A percentile compares a stretch with the other conserved stretches of the same genome.
Evolutionary conservation across 1,140 invertebrate genomes (phyloP).

Genomic region (Orussus abietinus): DNA sequence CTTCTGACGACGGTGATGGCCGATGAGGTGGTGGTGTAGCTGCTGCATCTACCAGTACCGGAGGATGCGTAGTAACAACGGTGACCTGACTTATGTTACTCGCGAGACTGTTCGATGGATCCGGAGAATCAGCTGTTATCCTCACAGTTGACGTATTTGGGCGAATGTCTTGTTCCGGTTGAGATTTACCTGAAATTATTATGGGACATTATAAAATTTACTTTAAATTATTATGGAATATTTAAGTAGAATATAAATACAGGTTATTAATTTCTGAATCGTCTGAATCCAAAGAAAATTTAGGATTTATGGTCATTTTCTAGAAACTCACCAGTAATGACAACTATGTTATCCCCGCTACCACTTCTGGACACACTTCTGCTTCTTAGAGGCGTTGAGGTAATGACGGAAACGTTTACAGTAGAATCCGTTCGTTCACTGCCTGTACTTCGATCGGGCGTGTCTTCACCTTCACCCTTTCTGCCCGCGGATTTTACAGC

Average conservation of each 20-base stretch:
- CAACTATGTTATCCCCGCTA: constrained; percentile 44
- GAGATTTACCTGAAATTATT: constrained; percentile 27
- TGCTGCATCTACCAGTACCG: constrained; percentile 62
- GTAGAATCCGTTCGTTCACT: constrained; percentile 21
- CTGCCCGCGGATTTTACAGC: constrained; percentile 9
- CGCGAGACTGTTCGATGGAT: constrained; percentile 65
- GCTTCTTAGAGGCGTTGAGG: constrained; percentile 45
- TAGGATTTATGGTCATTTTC: constrained; percentile 9
- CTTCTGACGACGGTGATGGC: constrained; percentile 57
- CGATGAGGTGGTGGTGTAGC: constrained; percentile 38
- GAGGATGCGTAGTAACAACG: constrained; percentile 75
- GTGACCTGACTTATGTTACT: constrained; percentile 71
- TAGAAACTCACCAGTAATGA: constrained; percentile 42
- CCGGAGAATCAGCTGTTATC: constrained; percentile 56
- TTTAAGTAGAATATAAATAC: no score
- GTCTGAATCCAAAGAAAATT: constrained; percentile 15
- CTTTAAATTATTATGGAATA: neutral
- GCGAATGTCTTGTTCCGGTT: constrained; percentile 34
- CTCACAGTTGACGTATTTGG: constrained; percentile 59
- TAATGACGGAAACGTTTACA: constrained; percentile 49
- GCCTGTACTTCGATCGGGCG: constrained; percentile 24
- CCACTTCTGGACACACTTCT: constrained; percentile 34
- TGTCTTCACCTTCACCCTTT: constrained; percentile 16
- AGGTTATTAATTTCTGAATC: constrained; percentile 17
- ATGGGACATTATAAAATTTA: constrained; percentile 3